These are phyloP conservation scores for Chaunax sp. DNA, from an alignment of 2,797 vertebrate species.

Conservation along the genomic window DNA sequence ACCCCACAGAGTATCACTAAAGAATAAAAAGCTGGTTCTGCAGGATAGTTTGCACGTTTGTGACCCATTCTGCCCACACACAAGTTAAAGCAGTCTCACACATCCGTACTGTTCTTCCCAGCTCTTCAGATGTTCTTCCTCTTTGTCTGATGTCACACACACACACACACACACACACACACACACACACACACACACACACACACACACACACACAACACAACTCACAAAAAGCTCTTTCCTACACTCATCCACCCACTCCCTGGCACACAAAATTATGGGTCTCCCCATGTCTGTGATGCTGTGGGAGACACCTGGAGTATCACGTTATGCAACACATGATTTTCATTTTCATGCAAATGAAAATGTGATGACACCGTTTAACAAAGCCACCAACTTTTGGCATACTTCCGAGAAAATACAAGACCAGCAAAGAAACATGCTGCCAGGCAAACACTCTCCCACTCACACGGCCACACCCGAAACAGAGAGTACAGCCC, in stretches of 20 bases:
- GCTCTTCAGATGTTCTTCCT: slow-evolving; percentile 35
- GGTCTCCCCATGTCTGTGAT: slow-evolving; percentile 18
- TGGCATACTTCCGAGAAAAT: slow-evolving; percentile 5
- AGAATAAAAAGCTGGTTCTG: slow-evolving; percentile 36
- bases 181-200: too few species aligned
- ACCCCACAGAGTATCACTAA: not conserved
- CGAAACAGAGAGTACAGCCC: not conserved
- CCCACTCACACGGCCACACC: not conserved
- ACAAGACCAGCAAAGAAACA: not conserved
- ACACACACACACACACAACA: too few species aligned
- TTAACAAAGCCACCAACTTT: slow-evolving; percentile 5
- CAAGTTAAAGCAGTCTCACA: not conserved
- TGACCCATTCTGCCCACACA: slow-evolving; percentile 26
- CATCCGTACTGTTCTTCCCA: slow-evolving; percentile 31
- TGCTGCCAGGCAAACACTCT: not conserved
- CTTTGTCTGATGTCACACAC: not conserved
- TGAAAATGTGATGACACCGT: not conserved
- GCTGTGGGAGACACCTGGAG: slow-evolving; percentile 2
- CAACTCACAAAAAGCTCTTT: not conserved
- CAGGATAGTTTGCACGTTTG: slow-evolving; percentile 37
- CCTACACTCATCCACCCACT: slow-evolving; percentile 2
- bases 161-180: too few species aligned
- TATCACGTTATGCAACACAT: not conserved
- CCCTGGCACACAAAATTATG: not conserved
- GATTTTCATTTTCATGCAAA: slow-evolving; percentile 29